Evolutionary conservation across 2,113 vertebrate species (phyloP).

Genomic region (Limnothrissa miodon): DNA sequence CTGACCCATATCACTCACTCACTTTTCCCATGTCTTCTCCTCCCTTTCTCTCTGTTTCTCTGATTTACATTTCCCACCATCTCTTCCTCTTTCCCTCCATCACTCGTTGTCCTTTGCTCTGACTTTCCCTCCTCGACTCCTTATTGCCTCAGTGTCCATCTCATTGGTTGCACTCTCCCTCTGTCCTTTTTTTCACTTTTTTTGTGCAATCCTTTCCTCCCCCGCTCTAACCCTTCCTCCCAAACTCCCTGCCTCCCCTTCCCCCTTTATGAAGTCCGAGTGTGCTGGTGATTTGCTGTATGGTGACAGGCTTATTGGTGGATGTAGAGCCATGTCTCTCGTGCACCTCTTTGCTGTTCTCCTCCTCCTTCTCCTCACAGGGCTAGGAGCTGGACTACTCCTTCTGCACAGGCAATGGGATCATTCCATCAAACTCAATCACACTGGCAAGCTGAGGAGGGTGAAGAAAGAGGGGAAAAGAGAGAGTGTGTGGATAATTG

Average conservation of each 20-base stretch:
- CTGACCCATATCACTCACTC: neutral
- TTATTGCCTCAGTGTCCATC: neutral
- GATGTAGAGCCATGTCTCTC: neutral
- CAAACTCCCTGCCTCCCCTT: neutral
- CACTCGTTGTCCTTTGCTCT: neutral
- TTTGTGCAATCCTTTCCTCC: neutral
- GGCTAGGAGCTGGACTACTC: neutral
- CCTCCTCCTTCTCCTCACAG: neutral
- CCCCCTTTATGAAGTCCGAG: constrained; percentile 6
- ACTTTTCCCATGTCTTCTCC: neutral
- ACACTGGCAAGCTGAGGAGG: neutral
- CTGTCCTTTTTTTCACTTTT: neutral
- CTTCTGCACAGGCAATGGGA: neutral
- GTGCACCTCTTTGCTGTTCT: neutral
- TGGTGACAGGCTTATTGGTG: constrained; percentile 15
- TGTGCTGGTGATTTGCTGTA: neutral
- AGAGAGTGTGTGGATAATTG: neutral
- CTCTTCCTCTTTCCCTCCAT: neutral
- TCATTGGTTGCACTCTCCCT: neutral
- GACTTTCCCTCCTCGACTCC: neutral
- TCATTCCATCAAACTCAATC: neutral
- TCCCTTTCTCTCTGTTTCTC: constrained; percentile 9
- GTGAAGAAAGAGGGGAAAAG: neutral
- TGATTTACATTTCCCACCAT: neutral
- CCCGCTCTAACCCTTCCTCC: neutral